phyloP scores from a whole-genome alignment of 2,888 invertebrate species.

The Cancer borealis region DNA sequence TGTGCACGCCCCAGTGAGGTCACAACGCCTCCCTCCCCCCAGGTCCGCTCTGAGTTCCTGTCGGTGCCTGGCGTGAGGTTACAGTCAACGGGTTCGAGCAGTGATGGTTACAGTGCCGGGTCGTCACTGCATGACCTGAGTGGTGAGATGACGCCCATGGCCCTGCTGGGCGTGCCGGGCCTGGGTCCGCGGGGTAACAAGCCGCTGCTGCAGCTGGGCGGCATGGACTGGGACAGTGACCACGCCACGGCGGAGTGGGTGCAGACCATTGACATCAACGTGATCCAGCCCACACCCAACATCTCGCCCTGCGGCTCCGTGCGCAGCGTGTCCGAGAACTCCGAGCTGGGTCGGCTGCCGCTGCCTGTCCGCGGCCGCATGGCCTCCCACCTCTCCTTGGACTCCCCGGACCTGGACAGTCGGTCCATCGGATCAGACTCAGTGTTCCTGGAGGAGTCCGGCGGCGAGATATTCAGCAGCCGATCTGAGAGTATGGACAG shows the following conservation, averaged over 20 bases:
- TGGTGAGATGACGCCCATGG: constrained; percentile 81
- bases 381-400: constrained; percentile 61
- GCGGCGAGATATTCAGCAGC: constrained; percentile 63
- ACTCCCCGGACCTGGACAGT: constrained; percentile 86
- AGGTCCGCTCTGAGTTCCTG: constrained; percentile 75
- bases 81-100: constrained; percentile 73
- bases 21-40: background rate
- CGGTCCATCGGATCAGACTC: constrained; percentile 87
- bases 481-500: constrained; percentile 69
- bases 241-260: constrained; percentile 82
- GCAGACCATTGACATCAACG: constrained; percentile 85
- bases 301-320: constrained; percentile 86
- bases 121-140: constrained; percentile 70
- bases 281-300: constrained; percentile 90
- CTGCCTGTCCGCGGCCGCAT: constrained; percentile 66
- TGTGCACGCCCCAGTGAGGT: background rate
- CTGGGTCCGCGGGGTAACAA: constrained; percentile 61
- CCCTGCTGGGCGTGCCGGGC: constrained; percentile 72
- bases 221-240: constrained; percentile 78
- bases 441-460: constrained; percentile 87
- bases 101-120: constrained; percentile 67
- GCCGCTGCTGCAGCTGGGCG: constrained; percentile 79
- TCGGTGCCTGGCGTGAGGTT: constrained; percentile 75
- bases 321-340: constrained; percentile 81
- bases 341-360: constrained; percentile 86